Base-by-base conservation (phyloP, 1,140 invertebrate genomes). In the Harlomillsia oculata region DNA sequence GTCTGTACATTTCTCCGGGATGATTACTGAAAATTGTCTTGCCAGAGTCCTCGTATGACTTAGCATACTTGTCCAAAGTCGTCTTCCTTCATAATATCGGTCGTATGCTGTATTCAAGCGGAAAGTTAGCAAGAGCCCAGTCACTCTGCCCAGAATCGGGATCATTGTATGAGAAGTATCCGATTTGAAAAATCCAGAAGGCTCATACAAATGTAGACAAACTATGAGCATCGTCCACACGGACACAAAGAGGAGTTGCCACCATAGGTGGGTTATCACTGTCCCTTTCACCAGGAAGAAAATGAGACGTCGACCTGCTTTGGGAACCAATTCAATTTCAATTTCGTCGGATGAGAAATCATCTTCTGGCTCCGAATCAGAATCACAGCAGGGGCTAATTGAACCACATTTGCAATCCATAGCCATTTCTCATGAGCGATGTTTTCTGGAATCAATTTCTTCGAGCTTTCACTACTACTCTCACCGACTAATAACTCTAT, bases 21-120 rank as follows among this genome's bases (percentile, higher is more conserved):
- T n/a, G n/a, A n/a, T n/a, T n/a, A 57, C 39, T 54, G 53, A 61
- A 41, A 61, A 23, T 3, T 51, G 34, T 16, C 59, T 25, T 3
- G 54, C 49, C 1, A 61, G 30, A 1, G 43, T 56, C 28, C 59
- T 20, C 2, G 53, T 46, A 11, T 53, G 36, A 2, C 48, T 26
- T 9, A 44, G 56, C 59, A 61, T 61, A 8, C 25, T 34, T 18
- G 49, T 40, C 59, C 59, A 61, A 1, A 56, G 11, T 36, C 50
- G 43, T 13, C 59, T 9, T 2, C 59, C 59, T 61, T 61, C 59
- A 49, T 50, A 61, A 20, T 61, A 61, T 29, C 59, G 43, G 25
- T 59, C 61, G 25, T 62, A 62, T 3, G 60, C 55, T 11, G 60
- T 62, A 20, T 62, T 62, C 46, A 56, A 55, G 14, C 60, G 3